Evolutionary conservation across 2,888 invertebrate species (phyloP).

Genomic region (Drosophila nr. perissopoda): DNA sequence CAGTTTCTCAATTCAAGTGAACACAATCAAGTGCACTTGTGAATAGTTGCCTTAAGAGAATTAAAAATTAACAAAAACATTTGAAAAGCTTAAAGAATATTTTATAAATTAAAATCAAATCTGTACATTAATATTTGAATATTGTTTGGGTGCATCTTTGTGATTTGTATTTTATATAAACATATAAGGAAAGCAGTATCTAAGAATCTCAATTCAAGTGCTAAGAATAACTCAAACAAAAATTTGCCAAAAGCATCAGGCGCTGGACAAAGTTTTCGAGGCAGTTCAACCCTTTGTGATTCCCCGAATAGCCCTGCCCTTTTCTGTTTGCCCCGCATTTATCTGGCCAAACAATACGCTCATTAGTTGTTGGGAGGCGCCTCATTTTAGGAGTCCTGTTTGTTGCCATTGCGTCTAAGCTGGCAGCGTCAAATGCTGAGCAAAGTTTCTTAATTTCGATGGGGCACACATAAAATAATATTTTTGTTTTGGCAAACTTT

Average conservation of each 20-base stretch:
- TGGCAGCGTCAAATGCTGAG: constrained; percentile 22
- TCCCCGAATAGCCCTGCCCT: constrained; percentile 44
- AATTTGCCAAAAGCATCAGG: constrained; percentile 15
- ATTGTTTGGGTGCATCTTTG: background rate
- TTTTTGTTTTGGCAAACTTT: constrained; percentile 73
- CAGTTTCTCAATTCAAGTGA: constrained; percentile 35
- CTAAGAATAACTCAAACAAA: constrained; percentile 14
- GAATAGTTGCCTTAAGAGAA: background rate
- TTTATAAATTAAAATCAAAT: background rate
- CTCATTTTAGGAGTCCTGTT: constrained; percentile 31
- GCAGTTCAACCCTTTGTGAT: constrained; percentile 52
- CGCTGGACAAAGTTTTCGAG: constrained; percentile 30
- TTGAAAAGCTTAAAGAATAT: background rate
- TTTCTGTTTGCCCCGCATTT: constrained; percentile 39
- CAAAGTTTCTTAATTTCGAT: constrained; percentile 71
- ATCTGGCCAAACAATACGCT: constrained; percentile 73
- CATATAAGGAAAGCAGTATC: background rate
- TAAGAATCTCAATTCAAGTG: background rate
- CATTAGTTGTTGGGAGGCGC: constrained; percentile 62
- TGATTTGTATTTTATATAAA: background rate
- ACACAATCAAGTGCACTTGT: constrained; percentile 47
- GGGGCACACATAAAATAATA: constrained; percentile 71
- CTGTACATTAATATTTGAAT: background rate
- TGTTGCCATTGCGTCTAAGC: constrained; percentile 17
- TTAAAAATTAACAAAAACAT: background rate